These are phyloP conservation scores for Zeus faber DNA, from an alignment of 2,113 vertebrate species.

Conservation along the genomic window DNA sequence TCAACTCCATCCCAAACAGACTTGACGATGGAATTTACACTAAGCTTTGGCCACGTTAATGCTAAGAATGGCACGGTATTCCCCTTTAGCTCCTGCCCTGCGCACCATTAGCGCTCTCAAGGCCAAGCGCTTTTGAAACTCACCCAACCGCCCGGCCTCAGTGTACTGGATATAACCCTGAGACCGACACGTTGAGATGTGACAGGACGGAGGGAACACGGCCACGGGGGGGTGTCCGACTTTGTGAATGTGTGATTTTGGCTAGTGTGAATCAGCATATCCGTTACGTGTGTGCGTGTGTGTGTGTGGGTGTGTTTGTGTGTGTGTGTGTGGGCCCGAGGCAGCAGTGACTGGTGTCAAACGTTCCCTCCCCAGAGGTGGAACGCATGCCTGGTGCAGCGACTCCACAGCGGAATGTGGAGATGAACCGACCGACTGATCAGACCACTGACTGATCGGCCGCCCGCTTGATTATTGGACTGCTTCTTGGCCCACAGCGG, in stretches of 20 bases:
- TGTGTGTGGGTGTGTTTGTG: neutral
- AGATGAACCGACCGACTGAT: constrained; percentile 3
- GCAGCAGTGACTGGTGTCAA: constrained; percentile 32
- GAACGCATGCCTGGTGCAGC: constrained; percentile 25
- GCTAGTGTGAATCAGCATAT: neutral
- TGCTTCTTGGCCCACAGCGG: too few relatives aligned
- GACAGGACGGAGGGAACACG: constrained; percentile 3
- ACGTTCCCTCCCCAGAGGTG: constrained; percentile 29
- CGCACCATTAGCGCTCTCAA: too few relatives aligned
- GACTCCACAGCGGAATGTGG: constrained; percentile 10
- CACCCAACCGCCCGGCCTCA: too few relatives aligned
- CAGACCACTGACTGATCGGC: constrained; percentile 13
- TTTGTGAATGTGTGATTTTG: neutral
- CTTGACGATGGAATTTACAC: too few relatives aligned
- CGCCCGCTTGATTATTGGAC: constrained; percentile 27
- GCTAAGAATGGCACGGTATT: too few relatives aligned
- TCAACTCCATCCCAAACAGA: too few relatives aligned
- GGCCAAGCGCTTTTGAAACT: too few relatives aligned
- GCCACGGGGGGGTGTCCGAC: neutral
- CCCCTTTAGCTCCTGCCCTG: too few relatives aligned
- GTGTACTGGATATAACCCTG: too few relatives aligned
- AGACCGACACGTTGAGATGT: too few relatives aligned
- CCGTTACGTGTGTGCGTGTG: neutral
- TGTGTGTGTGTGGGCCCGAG: constrained; percentile 18
- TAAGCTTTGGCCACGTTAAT: too few relatives aligned